phyloP scores from a whole-genome alignment of 2,113 vertebrate species.

The Poeciliopsis prolifica region DNA sequence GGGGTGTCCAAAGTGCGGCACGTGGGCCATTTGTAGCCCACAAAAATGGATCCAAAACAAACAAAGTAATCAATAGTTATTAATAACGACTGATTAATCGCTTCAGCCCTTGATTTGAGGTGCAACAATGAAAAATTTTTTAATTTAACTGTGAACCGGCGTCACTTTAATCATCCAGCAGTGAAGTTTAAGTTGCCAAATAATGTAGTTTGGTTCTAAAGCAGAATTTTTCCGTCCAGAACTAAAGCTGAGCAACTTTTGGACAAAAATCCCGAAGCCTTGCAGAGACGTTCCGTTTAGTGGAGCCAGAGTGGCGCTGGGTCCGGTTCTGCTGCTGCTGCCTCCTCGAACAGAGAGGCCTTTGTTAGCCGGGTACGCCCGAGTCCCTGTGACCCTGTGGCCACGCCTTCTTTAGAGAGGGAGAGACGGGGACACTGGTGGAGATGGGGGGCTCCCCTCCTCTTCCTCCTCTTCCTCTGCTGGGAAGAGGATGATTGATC shows the following conservation, averaged over 20 bases:
- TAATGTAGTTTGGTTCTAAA: background rate
- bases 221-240: background rate
- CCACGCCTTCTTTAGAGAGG: conserved; percentile 63
- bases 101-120: too few species aligned
- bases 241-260: background rate
- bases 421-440: conserved; percentile 8
- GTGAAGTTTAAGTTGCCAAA: too few species aligned
- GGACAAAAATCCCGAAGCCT: background rate
- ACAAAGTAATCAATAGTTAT: too few species aligned
- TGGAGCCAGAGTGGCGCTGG: conserved; percentile 1
- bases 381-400: conserved; percentile 75
- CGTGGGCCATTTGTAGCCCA: too few species aligned
- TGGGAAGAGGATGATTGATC: conserved; percentile 61
- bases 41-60: conserved; percentile 1
- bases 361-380: conserved; percentile 75
- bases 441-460: conserved; percentile 9
- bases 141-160: too few species aligned
- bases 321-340: conserved; percentile 36
- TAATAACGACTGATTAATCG: too few species aligned
- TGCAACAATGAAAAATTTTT: too few species aligned
- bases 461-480: background rate
- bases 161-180: too few species aligned
- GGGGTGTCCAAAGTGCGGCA: too few species aligned
- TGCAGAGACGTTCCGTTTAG: background rate
- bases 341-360: conserved; percentile 70